phyloP scores from a whole-genome alignment of 35 echinoderm and acorn worm species.

The Lytechinus variegatus region DNA sequence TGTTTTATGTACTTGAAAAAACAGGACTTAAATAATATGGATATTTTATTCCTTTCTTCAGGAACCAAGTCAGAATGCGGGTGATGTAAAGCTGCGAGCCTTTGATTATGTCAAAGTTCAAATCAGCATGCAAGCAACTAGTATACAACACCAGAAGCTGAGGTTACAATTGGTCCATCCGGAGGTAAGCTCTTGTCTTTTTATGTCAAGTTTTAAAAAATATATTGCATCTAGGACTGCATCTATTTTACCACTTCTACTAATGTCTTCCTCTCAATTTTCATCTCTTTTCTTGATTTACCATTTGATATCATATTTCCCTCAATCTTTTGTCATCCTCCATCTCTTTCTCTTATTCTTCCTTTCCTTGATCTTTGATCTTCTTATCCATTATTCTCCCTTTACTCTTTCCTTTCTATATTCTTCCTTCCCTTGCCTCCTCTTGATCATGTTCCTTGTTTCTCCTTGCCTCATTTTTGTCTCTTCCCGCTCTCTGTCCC shows the following conservation, averaged over 20 bases:
- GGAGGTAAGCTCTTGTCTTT: constrained; percentile 54
- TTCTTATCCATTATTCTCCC: too few species aligned
- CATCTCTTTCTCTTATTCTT: too few species aligned
- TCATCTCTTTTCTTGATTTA: not conserved
- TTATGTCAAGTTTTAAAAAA: not conserved
- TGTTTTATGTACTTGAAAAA: too few species aligned
- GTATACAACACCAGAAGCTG: constrained; percentile 84
- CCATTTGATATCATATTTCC: not conserved
- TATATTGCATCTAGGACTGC: too few species aligned
- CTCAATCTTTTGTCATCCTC: too few species aligned
- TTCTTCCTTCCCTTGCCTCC: too few species aligned
- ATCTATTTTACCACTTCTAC: too few species aligned
- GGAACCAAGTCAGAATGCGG: constrained; percentile 82
- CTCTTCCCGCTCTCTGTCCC: not conserved
- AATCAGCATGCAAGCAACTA: constrained; percentile 83
- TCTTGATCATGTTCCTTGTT: too few species aligned
- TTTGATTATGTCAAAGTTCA: constrained; percentile 93
- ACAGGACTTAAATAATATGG: too few species aligned
- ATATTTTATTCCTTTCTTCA: constrained; percentile 18
- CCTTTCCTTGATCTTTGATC: too few species aligned
- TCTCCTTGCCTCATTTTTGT: not conserved
- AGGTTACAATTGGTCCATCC: constrained; percentile 74
- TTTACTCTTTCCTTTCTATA: too few species aligned
- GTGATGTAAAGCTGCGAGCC: constrained; percentile 71
- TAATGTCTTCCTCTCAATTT: not conserved